Percentiles rank a stretch among this genome's conserved stretches.
phyloP scores from a whole-genome alignment of 2,113 vertebrate genomes.

The human (Homo sapiens) region GRCh38 chr19:6313501-6314000 shows the following conservation, averaged over 20 bases:
- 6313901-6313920: background rate
- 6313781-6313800: background rate
- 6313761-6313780: too few relatives aligned
- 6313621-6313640: background rate
- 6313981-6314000: background rate
- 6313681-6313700: background rate
- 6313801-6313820: too few relatives aligned
- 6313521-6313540: background rate
- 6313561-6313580: background rate
- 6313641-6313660: background rate
- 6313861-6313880: background rate
- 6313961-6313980: background rate
- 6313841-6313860: background rate
- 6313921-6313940: background rate
- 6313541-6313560: background rate
- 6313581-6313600: background rate
- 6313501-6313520: background rate
- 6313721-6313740: background rate
- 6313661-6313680: background rate
- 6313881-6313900: background rate
- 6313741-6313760: background rate
- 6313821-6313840: background rate
- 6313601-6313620: background rate
- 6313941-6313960: background rate
- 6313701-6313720: background rate